Conservation (phyloP, 1,140 invertebrate genomes). For the Neodiprion lecontei region DNA sequence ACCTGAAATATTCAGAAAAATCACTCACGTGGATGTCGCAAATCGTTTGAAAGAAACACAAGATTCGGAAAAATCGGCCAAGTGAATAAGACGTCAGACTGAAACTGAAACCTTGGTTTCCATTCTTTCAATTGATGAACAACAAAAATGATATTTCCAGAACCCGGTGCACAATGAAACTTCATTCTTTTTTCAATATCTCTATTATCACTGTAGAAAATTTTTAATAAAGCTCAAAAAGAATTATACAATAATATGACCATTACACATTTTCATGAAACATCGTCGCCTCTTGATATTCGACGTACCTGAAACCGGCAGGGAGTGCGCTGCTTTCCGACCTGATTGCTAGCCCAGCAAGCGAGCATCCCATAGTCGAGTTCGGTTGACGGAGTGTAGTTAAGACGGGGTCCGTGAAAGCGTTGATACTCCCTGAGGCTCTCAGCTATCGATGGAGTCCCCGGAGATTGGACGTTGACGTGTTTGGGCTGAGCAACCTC, state of each 20-base stretch:
- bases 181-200: no score
- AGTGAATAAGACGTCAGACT: no score
- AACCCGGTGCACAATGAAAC: no score
- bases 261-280: slow-evolving; percentile 5
- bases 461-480: slow-evolving; percentile 62
- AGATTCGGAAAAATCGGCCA: slow-evolving; percentile 2
- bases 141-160: no score
- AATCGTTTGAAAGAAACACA: background rate
- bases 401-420: slow-evolving; percentile 72
- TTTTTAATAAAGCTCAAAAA: no score
- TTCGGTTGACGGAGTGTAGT: slow-evolving; percentile 84
- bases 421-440: slow-evolving; percentile 51
- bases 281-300: slow-evolving; percentile 10
- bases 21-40: no score
- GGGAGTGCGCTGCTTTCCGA: slow-evolving; percentile 82
- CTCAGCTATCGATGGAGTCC: slow-evolving; percentile 48
- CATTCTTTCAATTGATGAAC: no score
- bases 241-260: background rate
- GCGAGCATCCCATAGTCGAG: slow-evolving; percentile 88
- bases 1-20: slow-evolving; percentile 34
- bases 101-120: no score
- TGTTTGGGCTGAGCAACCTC: slow-evolving; percentile 74
- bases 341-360: slow-evolving; percentile 83
- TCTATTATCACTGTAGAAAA: no score
- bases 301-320: slow-evolving; percentile 80